Evolutionary conservation across 2,797 vertebrate genomes (phyloP), one percentile per base, ranked within the genome.

Genomic region (Chaunax sp.): DNA sequence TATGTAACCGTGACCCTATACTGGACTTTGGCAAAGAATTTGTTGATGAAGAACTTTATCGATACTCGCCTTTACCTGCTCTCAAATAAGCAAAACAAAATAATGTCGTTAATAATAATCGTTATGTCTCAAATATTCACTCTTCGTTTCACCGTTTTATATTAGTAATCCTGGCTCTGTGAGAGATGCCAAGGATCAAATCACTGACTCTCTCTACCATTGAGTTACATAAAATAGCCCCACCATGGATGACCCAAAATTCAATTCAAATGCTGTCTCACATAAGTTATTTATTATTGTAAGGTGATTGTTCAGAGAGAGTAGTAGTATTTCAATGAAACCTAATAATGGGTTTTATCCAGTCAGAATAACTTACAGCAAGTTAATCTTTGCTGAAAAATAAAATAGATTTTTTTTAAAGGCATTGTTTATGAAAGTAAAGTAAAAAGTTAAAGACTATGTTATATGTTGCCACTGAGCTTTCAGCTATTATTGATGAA

Each of bases 1-100:
- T 37, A 38, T 40, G 37, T n/a, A 58, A 58, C 23, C 13, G 6
- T 58, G 69, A 78, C 69, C 64, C 69, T 6, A n/a, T n/a, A 53
- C 51, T 54, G 49, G 44, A 59, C 5, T 60, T 55, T 51, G 35
- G 43, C 37, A 51, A 69, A 44, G 9, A 30, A 46, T 37, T 52
- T 61, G 22, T 46, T 51, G 54, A 59, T 58, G 52, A 75, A 58
- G 38, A 70, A 30, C n/a, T 62, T 15, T 15, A 33, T 43, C 44
- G 30, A 53, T 66, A 41, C 50, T 62, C 57, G 5, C 28, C 28
- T 61, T 51, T 16, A 59, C 37, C 59, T 72, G 41, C 26, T 47
- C 9, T 55, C 9, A 53, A 65, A 58, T 7, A 54, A 9, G 38
- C n/a, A 3, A 7, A 4, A 54, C 19, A 40, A n/a, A 8, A 20